Percentiles rank a stretch among this genome's conserved stretches.
Conservation (phyloP, 1,140 invertebrate genomes). For the Euwallacea fornicatus region DNA sequence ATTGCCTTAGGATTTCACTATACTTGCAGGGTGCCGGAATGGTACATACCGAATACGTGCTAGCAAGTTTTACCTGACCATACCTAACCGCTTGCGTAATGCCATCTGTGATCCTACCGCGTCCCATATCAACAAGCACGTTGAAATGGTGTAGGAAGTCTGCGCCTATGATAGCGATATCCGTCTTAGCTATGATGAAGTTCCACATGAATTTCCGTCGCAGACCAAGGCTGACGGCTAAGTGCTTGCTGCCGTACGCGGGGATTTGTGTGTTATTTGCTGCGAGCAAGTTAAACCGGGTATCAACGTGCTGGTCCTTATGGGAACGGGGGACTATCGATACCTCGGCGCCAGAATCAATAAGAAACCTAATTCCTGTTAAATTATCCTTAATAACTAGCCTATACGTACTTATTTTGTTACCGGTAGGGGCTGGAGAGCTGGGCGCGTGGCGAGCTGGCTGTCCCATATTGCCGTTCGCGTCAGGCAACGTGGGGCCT, state of each 20-base stretch:
- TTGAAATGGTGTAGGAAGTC: background rate
- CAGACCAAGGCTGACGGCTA: background rate
- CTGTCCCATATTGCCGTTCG: too few species aligned
- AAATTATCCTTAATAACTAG: too few species aligned
- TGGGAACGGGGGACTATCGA: background rate
- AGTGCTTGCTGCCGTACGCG: background rate
- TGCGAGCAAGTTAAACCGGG: background rate
- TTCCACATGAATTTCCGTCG: background rate
- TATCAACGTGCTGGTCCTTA: background rate
- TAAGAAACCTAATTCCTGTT: background rate
- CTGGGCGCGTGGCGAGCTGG: too few species aligned
- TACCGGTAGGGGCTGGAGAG: too few species aligned
- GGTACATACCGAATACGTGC: background rate
- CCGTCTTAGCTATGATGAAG: background rate
- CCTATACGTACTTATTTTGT: too few species aligned
- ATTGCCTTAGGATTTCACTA: background rate
- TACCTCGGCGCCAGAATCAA: background rate
- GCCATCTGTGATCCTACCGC: background rate
- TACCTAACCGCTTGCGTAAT: background rate
- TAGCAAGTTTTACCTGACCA: background rate
- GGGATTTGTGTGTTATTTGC: background rate
- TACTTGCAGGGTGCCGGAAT: background rate
- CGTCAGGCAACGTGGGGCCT: too few species aligned
- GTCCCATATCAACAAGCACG: slow-evolving; percentile 1
- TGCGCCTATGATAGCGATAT: background rate